Evolutionary conservation across 2,797 vertebrate species (phyloP).

Genomic region (Crenuchus spilurus): DNA sequence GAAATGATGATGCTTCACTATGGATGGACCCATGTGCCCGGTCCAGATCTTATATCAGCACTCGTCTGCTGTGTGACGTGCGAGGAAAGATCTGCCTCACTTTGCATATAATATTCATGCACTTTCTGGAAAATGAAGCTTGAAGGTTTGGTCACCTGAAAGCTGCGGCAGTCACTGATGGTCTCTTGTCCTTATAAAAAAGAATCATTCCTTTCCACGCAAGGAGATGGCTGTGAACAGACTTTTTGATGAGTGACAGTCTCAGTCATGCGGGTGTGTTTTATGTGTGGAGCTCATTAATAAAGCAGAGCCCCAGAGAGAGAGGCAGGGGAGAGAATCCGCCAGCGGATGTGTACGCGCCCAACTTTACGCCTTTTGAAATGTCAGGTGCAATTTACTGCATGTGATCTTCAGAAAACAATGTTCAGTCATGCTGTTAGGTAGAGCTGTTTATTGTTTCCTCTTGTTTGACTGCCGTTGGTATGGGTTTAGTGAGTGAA

Average conservation of each 20-base stretch:
- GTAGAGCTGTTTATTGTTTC: conserved; percentile 84
- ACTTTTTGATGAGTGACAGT: conserved; percentile 97
- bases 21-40: too few species aligned
- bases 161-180: conserved; percentile 86
- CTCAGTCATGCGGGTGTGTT: conserved; percentile 92
- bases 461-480: conserved; percentile 62
- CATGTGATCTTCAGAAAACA: conserved; percentile 93
- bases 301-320: conserved; percentile 91
- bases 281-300: conserved; percentile 99
- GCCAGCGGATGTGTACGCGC: conserved; percentile 66
- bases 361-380: conserved; percentile 84
- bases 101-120: conserved; percentile 96
- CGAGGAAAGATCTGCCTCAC: conserved; percentile 85
- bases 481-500: conserved; percentile 55
- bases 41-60: conserved; percentile 63
- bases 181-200: conserved; percentile 93
- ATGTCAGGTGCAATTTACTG: conserved; percentile 96
- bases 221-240: conserved; percentile 94
- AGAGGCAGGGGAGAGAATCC: conserved; percentile 78
- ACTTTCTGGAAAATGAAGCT: conserved; percentile 86
- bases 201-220: conserved; percentile 97
- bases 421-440: conserved; percentile 85
- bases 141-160: conserved; percentile 95
- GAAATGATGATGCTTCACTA: too few species aligned
- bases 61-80: conserved; percentile 53